Percentiles rank a stretch among this genome's conserved stretches.
These are phyloP conservation scores for Geococcyx californianus DNA, from an alignment of 2,113 vertebrate genomes.

Conservation along the genomic window DNA sequence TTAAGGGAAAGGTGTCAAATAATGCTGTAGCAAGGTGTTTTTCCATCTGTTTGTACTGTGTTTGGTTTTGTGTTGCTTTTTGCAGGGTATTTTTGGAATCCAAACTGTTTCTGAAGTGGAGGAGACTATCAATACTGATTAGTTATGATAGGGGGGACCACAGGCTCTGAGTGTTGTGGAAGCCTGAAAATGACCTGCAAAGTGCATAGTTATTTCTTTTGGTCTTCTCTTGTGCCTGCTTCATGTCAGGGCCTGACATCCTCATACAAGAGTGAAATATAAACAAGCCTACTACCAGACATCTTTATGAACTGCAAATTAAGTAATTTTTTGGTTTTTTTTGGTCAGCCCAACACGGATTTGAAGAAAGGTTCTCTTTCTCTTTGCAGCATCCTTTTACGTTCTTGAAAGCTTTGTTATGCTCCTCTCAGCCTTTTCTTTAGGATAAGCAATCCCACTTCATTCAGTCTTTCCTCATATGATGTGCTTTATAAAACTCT, in stretches of 20 bases:
- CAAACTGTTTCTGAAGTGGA: neutral
- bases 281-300: too few species aligned
- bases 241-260: neutral
- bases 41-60: slow-evolving; percentile 2
- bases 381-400: neutral
- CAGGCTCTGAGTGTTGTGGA: neutral
- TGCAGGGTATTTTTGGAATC: neutral
- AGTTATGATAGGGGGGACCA: neutral
- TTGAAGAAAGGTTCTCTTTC: neutral
- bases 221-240: neutral
- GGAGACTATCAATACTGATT: neutral
- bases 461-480: neutral
- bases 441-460: neutral
- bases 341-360: neutral
- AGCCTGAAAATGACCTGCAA: neutral
- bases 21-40: neutral
- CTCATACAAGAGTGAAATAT: too few species aligned
- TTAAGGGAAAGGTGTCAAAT: slow-evolving; percentile 27
- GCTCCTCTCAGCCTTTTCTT: neutral
- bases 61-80: slow-evolving; percentile 3
- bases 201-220: neutral
- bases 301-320: too few species aligned
- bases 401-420: neutral
- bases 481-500: neutral
- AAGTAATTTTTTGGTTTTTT: neutral